These are phyloP conservation scores for Lamproptera curius DNA, from an alignment of 2,888 invertebrate species.

Conservation along the genomic window DNA sequence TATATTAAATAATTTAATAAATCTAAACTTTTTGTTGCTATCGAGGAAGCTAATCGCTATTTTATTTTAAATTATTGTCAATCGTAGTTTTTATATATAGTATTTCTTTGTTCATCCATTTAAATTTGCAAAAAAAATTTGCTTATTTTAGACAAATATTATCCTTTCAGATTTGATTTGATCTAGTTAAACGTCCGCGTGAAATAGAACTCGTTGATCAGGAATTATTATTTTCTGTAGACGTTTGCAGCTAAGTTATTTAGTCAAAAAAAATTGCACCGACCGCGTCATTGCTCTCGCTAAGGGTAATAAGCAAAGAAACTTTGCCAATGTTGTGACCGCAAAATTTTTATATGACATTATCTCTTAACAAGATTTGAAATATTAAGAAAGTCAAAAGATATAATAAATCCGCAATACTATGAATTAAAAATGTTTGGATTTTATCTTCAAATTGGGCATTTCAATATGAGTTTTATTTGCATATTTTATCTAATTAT, in stretches of 20 bases:
- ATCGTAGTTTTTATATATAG: not conserved
- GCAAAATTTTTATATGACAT: too few species aligned
- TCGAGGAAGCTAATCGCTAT: not conserved
- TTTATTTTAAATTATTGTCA: not conserved
- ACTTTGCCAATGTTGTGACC: conserved; percentile 6
- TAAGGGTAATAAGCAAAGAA: conserved; percentile 11
- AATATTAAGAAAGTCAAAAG: too few species aligned
- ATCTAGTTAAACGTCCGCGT: not conserved
- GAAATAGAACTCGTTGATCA: not conserved
- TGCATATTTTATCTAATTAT: too few species aligned
- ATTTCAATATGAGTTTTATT: too few species aligned
- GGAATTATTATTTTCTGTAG: not conserved
- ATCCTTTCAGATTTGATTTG: too few species aligned
- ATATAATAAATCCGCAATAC: too few species aligned
- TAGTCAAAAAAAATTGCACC: conserved; percentile 4
- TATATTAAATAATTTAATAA: not conserved
- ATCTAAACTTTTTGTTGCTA: not conserved
- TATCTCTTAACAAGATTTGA: too few species aligned
- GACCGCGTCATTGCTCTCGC: conserved; percentile 5
- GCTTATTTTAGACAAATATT: not conserved
- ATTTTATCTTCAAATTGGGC: too few species aligned
- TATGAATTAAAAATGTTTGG: too few species aligned
- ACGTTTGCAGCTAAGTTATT: not conserved
- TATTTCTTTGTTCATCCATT: not conserved
- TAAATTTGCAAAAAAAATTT: not conserved